phyloP scores from a whole-genome alignment of 2,113 vertebrate genomes.

The Lepus americanus region DNA sequence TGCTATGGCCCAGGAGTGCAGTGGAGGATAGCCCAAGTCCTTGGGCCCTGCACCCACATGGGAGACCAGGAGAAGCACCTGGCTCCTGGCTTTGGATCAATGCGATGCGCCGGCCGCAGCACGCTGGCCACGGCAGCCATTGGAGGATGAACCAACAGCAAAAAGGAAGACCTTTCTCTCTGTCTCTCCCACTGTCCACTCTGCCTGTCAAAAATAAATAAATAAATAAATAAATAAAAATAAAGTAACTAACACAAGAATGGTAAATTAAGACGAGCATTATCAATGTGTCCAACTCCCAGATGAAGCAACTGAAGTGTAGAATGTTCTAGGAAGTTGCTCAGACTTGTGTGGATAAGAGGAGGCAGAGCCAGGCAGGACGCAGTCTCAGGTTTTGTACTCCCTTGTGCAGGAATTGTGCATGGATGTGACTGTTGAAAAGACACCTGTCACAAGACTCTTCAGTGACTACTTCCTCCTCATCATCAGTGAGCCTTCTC shows the following conservation, averaged over 20 bases:
- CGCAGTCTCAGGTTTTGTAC: neutral
- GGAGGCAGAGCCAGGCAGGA: neutral
- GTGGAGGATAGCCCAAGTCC: too few species aligned
- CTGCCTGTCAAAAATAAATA: too few species aligned
- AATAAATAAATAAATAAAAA: neutral
- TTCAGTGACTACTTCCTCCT: neutral
- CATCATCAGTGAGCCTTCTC: neutral
- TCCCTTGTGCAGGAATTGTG: neutral
- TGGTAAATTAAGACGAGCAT: neutral
- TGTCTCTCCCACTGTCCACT: too few species aligned
- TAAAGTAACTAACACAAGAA: constrained; percentile 35
- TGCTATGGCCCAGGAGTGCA: too few species aligned
- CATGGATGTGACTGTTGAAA: neutral
- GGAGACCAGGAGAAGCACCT: too few species aligned
- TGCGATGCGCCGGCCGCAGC: too few species aligned
- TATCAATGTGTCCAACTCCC: neutral
- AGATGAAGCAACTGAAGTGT: neutral
- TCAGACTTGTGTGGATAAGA: neutral
- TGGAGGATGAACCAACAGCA: too few species aligned
- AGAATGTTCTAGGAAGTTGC: neutral
- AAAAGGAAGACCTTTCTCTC: too few species aligned
- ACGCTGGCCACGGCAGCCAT: too few species aligned
- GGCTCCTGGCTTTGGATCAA: too few species aligned
- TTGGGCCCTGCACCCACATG: too few species aligned
- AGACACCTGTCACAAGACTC: neutral